Evolutionary conservation across 2,797 vertebrate species (phyloP), one percentile per base, ranked within the genome.

Genomic region (Myotis findleyi): DNA sequence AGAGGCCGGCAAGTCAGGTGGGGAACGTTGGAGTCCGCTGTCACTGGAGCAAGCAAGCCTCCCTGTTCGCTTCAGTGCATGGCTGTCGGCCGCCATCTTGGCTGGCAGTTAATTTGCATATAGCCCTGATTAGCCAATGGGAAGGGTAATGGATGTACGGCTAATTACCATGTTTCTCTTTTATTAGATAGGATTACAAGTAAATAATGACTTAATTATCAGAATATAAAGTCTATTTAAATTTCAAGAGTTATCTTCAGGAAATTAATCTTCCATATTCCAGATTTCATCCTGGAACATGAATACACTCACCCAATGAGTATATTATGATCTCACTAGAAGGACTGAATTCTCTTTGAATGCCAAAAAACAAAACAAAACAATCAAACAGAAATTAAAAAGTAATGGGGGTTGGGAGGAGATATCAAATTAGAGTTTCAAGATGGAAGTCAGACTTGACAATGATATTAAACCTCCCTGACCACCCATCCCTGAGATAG

Each of bases 391-490:
- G 66, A 6, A 47, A 41, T 1, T 33, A 25, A 75, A 20, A 59
- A 94, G 87, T 47, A 73, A 64, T 88, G 38, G n/a, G n/a, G 12
- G 49, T 30, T 30, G 6, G 3, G 1, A 1, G 17, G 1, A 17
- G 2, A 11, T 38, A 5, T 49, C 33, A 89, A 80, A 72, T 62
- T 55, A 75, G 11, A 94, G 27, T 49, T 97, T 90, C 80, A 59
- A 83, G 68, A 72, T 69, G 3, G 57, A 97, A 95, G 71, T 72
- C 1, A 51, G 41, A 90, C 10, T 14, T 95, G 30, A n/a, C 87
- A 94, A 44, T 92, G 59, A 96, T 93, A 95, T 87, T 85, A 13
- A 95, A 7, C 33, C 17, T 87, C 38, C 30, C 53, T 92, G 12
- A 68, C 8, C 9, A 95, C 4, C 6, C 38, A 93, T 55, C 27